phyloP scores from a whole-genome alignment of 1,140 invertebrate genomes.

The Hyles vespertilio region DNA sequence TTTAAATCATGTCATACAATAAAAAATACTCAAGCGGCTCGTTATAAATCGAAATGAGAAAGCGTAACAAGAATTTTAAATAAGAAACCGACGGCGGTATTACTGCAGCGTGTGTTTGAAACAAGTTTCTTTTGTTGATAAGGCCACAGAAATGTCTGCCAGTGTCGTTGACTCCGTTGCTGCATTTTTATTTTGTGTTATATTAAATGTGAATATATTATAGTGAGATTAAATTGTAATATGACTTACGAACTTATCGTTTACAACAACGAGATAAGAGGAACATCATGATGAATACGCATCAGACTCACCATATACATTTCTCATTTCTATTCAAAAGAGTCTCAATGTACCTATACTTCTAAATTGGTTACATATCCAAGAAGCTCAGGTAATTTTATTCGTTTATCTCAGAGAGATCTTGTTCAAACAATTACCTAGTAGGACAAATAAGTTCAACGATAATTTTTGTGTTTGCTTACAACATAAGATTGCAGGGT shows the following conservation, averaged over 20 bases:
- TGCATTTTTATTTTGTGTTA: slow-evolving; percentile 21
- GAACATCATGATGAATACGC: no score
- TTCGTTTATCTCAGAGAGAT: background rate
- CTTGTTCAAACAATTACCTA: background rate
- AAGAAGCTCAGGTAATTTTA: no score
- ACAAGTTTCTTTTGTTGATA: slow-evolving; percentile 59
- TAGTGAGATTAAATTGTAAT: slow-evolving; percentile 5
- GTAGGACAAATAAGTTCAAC: background rate
- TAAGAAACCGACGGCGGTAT: slow-evolving; percentile 36
- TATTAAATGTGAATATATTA: slow-evolving; percentile 12
- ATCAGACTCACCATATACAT: no score
- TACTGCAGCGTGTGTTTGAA: slow-evolving; percentile 46
- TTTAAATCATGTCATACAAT: slow-evolving; percentile 37
- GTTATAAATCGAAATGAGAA: slow-evolving; percentile 51
- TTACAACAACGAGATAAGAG: no score
- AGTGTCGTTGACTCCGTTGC: slow-evolving; percentile 42
- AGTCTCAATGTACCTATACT: no score
- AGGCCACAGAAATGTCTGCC: slow-evolving; percentile 36
- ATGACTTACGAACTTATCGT: no score
- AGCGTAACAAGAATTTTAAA: slow-evolving; percentile 50
- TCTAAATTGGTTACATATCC: no score
- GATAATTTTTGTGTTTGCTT: slow-evolving; percentile 7
- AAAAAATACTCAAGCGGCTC: slow-evolving; percentile 26
- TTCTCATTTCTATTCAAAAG: no score
- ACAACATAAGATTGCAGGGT: slow-evolving; percentile 3